Base-by-base conservation (phyloP, 2,888 invertebrate genomes). In the Altica lythri region DNA sequence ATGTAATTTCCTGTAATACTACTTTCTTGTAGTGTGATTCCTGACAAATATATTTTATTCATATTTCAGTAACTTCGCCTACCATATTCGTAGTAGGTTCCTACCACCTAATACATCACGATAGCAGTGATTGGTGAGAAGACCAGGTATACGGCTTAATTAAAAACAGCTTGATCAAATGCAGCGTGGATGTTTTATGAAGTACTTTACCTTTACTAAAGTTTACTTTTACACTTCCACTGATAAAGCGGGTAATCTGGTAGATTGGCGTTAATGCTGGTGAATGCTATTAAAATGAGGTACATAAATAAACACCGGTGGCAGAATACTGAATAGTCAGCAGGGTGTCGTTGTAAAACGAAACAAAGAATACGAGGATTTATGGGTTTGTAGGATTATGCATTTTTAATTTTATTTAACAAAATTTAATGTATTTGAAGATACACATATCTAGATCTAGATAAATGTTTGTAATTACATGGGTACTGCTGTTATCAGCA, bases 121-220 rank as follows among this genome's bases (percentile, higher is more conserved):
- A 44, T 44, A 32, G 19, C 12, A 54, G 57, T 60, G 63, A 61
- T 63, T 61, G 58, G 61, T 57, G 54, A 42, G 55, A 37, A 55
- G 59, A 19, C 60, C 60, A 46, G 53, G 57, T 58, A 59, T 62
- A 61, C 55, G 59, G 59, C 64, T 61, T 64, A 64, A 64, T 64
- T 64, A 63, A 61, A 58, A 64, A 57, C 62, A 60, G 57, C 62
- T 58, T 58, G 62, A 61, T 60, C 60, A 63, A 64, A 61, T 62
- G 61, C 62, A 63, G 45, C 62, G 64, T 64, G 62, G 57, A 63
- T 64, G 61, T 63, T 64, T 64, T 64, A 64, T 63, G 61, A 55
- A 47, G 46, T 55, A 51, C 60, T 63, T 64, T 64, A 57, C 59
- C 51, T 53, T 52, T 42, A 61, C 61, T 49, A 52, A 55, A 42